Percentiles rank a stretch among this genome's conserved stretches.
Evolutionary conservation across 2,113 vertebrate genomes (phyloP).

Genomic region (Campylomormyrus numenius): DNA sequence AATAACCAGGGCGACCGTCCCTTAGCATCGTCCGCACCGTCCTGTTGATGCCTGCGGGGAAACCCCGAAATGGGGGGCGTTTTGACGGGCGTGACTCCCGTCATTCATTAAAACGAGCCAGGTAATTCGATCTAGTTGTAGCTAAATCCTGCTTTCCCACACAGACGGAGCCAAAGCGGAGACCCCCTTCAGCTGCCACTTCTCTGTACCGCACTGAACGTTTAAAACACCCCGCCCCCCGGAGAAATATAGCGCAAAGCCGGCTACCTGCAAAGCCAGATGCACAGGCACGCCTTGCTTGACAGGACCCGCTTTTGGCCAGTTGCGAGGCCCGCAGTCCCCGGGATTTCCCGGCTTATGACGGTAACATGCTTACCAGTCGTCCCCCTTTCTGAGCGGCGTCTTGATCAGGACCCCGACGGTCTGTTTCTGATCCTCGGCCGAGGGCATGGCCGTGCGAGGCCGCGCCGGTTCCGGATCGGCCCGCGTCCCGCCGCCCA

Average conservation of each 20-base stretch:
- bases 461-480: slow-evolving; percentile 63
- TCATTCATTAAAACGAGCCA: not conserved
- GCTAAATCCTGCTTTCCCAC: not conserved
- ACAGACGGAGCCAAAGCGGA: not conserved
- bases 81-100: not conserved
- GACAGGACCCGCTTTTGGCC: not conserved
- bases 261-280: not conserved
- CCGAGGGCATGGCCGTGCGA: slow-evolving; percentile 55
- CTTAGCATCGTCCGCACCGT: not conserved
- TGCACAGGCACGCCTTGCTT: not conserved
- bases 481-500: not conserved
- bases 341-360: not conserved
- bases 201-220: not conserved
- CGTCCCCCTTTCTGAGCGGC: slow-evolving; percentile 61
- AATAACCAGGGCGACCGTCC: not conserved
- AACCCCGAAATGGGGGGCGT: not conserved
- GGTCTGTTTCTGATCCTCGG: slow-evolving; percentile 64
- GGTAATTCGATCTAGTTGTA: not conserved
- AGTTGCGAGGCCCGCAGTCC: not conserved
- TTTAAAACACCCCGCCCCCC: not conserved
- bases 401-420: slow-evolving; percentile 64
- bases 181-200: not conserved
- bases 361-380: slow-evolving; percentile 54
- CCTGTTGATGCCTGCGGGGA: not conserved
- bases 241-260: not conserved